phyloP scores from a whole-genome alignment of 2,888 invertebrate species.

The Eristalis tenax region DNA sequence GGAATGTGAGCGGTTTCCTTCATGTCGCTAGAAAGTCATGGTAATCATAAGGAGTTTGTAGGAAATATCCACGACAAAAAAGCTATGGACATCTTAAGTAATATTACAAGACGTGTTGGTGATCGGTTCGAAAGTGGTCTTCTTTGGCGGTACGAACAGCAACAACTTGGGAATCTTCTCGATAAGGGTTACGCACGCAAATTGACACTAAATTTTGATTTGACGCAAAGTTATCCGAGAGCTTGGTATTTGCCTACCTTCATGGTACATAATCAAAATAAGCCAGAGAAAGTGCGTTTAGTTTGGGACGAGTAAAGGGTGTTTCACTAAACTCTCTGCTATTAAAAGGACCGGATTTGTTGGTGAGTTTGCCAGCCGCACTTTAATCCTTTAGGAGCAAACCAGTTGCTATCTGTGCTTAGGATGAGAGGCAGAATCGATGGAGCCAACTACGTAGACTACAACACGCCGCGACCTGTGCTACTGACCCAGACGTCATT shows the following conservation, averaged over 20 bases:
- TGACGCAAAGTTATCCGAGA: slow-evolving; percentile 14
- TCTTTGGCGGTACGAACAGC: slow-evolving; percentile 68
- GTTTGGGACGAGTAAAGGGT: slow-evolving; percentile 74
- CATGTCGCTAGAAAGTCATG: neutral
- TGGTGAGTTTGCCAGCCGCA: neutral
- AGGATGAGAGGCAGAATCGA: slow-evolving; percentile 40
- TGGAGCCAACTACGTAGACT: neutral
- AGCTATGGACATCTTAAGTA: slow-evolving; percentile 19
- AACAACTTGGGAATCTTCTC: neutral
- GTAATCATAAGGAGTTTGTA: neutral
- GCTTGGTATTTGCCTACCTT: slow-evolving; percentile 74
- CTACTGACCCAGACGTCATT: slow-evolving; percentile 49
- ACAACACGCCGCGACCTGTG: slow-evolving; percentile 38
- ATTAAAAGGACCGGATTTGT: neutral
- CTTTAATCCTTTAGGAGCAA: neutral
- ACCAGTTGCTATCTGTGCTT: slow-evolving; percentile 5
- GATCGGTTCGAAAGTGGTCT: slow-evolving; percentile 34
- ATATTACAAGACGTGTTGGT: slow-evolving; percentile 5
- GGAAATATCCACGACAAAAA: neutral
- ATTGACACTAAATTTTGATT: neutral
- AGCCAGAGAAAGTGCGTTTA: slow-evolving; percentile 72
- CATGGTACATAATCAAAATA: slow-evolving; percentile 73
- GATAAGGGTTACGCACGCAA: slow-evolving; percentile 64
- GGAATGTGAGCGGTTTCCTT: too few species aligned
- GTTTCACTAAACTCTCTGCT: slow-evolving; percentile 69